Base-by-base conservation (phyloP, 2,888 invertebrate genomes). In the Ptilodon capucinus region DNA sequence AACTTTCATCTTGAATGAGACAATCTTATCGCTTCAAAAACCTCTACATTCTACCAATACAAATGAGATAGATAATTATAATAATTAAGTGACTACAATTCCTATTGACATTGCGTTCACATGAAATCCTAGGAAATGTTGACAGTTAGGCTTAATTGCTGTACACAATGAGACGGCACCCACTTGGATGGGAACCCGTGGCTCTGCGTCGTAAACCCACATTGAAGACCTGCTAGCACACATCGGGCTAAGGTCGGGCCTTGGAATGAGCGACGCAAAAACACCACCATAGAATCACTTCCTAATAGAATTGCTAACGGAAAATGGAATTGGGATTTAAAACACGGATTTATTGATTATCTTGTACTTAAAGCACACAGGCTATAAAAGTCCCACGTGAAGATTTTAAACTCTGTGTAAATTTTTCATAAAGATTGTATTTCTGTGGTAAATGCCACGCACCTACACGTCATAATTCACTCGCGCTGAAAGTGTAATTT, bases 161-260 rank as follows among this genome's bases (percentile, higher is more conserved):
- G 57, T 40, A 79, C 67, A 87, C 87, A 86, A 87, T 86, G 73
- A 62, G 54, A 55, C 60, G 51, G 61, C 71, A 71, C 66, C 68
- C 57, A 60, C 58, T 48, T 44, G 53, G 61, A 61, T 74, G 84
- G 85, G 78, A 86, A 85, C 86, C 68, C 65, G 67, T 64, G 61
- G 51, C 51, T 55, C 67, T 53, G 65, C 64, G 64, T 77, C 79
- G 72, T 86, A 87, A 88, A 90, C 86, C 86, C 79, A 87, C 79
- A 79, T 86, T 48, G 51, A 55, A 81, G 85, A 87, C 89, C 86
- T 60, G 76, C 60, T 89, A 81, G 81, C 89, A 82, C 65, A 87
- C 81, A 79, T 86, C 55, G 30, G n/a, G 36, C 36, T 19, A 50
- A 48, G 60, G 60, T 61, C 55, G 57, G 64, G 52, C 63, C 53